Evolutionary conservation across 1,140 invertebrate genomes (phyloP), one percentile per base, ranked within the genome.

Genomic region (Gonatopus flavifemur): DNA sequence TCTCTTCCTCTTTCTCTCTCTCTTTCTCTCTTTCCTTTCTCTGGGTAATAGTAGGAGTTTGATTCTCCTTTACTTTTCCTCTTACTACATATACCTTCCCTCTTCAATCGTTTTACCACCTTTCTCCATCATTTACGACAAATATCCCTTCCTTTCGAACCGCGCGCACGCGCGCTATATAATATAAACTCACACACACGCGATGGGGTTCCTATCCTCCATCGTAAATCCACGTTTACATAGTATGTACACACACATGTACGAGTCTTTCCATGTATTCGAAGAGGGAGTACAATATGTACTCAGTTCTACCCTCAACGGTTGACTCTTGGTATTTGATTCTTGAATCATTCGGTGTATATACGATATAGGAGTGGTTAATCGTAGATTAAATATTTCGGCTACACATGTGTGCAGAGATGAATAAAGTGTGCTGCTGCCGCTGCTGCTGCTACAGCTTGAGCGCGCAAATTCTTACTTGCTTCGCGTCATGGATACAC

Each of bases 371-470:
- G 57, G 35, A 64, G 66, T 59, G 66, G 60, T 72, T 77, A 76
- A 76, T 77, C 74, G 70, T 50, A 74, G 72, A 65, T 72, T 71
- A 74, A 77, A 76, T 76, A 76, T 76, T 77, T 77, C 75, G 66
- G 69, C 53, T 60, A 52, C n/a, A 25, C 9, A 16, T 15, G 28
- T 28, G 32, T 25, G 32, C 9, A 19, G 21, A 38, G 38, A 19
- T 15, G 13, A 15, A 45, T 12, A 38, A 32, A 16, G 20, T 20
- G 12, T 19, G 18, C 16, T 39, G 24, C 19, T 36, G 20, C 22
- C 45, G 49, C 42, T n/a, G 15, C 5, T 13, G 25, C 7, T 22
- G 15, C 19, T 24, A 21, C 9, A 6, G 15, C 24, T 16, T 32
- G 45, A 36, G 31, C 16, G 45, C 24, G 22, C 1, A n/a, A n/a